These are phyloP conservation scores for Aphrocallistes beatrix DNA, from an alignment of 37 sponge, comb jelly and placozoan species.

Conservation along the genomic window DNA sequence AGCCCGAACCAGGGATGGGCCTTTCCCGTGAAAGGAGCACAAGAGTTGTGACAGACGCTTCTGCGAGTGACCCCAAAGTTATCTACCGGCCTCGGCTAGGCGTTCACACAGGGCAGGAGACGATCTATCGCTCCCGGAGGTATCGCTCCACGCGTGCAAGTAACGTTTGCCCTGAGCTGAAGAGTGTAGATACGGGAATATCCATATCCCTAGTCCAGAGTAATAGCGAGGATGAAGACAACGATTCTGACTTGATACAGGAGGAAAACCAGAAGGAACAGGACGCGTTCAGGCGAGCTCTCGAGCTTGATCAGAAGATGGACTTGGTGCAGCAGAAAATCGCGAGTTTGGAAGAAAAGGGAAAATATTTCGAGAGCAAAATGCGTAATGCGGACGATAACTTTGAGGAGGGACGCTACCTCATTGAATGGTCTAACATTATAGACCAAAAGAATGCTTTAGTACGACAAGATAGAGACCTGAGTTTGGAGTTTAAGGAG, in stretches of 20 bases:
- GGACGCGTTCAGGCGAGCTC: neutral
- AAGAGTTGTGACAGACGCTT: neutral
- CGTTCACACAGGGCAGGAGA: neutral
- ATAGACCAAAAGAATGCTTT: neutral
- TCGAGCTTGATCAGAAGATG: neutral
- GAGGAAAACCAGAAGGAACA: conserved; percentile 12
- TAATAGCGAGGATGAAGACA: neutral
- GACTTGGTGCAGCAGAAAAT: conserved; percentile 12
- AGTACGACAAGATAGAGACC: neutral
- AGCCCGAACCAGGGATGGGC: neutral
- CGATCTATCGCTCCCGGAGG: neutral
- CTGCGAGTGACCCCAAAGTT: neutral
- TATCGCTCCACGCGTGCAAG: neutral
- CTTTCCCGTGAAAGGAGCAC: neutral
- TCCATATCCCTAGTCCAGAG: neutral
- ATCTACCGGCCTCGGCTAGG: neutral
- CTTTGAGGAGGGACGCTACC: neutral
- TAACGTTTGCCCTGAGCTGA: neutral
- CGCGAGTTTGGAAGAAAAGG: neutral
- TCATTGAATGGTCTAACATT: neutral
- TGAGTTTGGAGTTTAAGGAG: neutral
- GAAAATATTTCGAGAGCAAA: neutral
- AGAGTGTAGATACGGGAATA: too few relatives aligned
- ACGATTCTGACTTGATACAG: neutral
- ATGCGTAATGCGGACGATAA: neutral